A percentile compares a stretch with the other conserved stretches of the same genome.
These are phyloP conservation scores for Okamejei kenojei DNA, from an alignment of 2,797 vertebrate genomes.

Conservation along the genomic window DNA sequence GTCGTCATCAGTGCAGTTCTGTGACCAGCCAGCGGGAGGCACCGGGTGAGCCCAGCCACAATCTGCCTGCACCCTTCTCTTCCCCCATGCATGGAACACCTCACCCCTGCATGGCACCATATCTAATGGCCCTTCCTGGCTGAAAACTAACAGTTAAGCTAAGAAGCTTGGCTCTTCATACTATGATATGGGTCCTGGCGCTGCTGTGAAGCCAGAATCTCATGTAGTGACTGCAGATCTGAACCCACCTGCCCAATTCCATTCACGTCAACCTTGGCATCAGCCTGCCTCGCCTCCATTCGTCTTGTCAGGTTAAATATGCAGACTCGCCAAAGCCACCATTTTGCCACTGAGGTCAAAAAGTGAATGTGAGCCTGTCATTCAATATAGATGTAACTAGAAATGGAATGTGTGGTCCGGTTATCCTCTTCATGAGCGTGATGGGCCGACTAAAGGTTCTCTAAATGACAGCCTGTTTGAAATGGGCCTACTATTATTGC, in stretches of 20 bases:
- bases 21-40: conserved; percentile 20
- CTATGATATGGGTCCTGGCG: background rate
- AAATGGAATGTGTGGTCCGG: background rate
- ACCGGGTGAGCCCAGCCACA: conserved; percentile 17
- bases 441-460: background rate
- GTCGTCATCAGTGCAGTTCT: conserved; percentile 6
- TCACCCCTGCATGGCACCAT: conserved; percentile 1
- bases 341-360: background rate
- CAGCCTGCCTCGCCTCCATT: background rate
- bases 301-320: background rate
- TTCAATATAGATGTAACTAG: background rate
- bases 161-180: background rate
- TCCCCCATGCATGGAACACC: conserved; percentile 12
- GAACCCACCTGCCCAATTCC: background rate
- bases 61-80: background rate
- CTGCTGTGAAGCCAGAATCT: too few relatives aligned
- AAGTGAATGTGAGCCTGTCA: background rate
- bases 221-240: background rate
- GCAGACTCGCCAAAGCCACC: background rate
- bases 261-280: background rate
- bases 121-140: background rate
- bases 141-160: background rate
- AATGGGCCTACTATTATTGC: too few relatives aligned
- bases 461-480: background rate
- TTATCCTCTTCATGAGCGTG: background rate